Evolutionary conservation across 2,888 invertebrate genomes (phyloP), one percentile per base, ranked within the genome.

Genomic region (Agrenia bidenticulata): DNA sequence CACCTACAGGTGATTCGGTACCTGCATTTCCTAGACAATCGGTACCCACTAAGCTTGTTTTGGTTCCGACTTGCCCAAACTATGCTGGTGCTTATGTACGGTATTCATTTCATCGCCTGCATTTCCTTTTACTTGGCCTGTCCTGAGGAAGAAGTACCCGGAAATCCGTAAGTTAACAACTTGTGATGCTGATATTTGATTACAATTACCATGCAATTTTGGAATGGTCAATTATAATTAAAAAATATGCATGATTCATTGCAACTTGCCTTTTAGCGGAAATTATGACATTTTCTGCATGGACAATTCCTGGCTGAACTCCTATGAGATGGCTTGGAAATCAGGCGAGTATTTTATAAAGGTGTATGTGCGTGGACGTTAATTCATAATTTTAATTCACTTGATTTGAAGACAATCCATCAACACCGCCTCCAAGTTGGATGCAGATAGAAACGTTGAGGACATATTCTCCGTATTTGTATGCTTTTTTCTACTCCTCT

Each of bases 91-190:
- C 54, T 74, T 0, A 1, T 76, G 5, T 71, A 68, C 21, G 63
- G 63, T 9, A 67, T 66, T 11, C 74, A 76, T 64, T 72, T 72
- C 50, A 61, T 76, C 2, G 74, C 76, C 1, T 74, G 74, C 39
- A 67, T 74, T 51, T 58, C 59, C 21, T 76, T 68, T 27, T 13
- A 39, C 2, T 27, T 72, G 2, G 73, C 74, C 15, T 76, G 75
- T 55, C 71, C 32, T 4, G 32, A 32, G n/a, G n/a, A n/a, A n/a
- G n/a, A n/a, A n/a, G n/a, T n/a, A n/a, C n/a, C 67, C 11, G 61
- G 32, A 13, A 41, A 58, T 27, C 13, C 24, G 67, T 67, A 67
- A 51, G 57, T 32, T 49, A n/a, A n/a, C n/a, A n/a, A n/a, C n/a
- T n/a, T n/a, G n/a, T n/a, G n/a, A n/a, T n/a, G n/a, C n/a, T n/a